Base-by-base conservation (phyloP, 2,113 vertebrate genomes). In the Colaptes auratus region DNA sequence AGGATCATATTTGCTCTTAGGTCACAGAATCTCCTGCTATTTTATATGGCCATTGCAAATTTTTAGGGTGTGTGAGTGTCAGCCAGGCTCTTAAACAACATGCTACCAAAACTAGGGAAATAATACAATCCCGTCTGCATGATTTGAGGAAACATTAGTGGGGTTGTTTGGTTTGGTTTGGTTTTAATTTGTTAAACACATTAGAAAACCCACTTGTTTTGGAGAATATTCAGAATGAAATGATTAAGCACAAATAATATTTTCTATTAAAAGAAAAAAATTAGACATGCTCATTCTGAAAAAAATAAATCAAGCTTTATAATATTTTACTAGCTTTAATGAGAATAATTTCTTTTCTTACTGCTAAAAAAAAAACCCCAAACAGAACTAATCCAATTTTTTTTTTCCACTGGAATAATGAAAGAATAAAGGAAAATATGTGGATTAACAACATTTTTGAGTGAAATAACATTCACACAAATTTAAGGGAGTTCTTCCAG, bases 201-300 rank as follows among this genome's bases (percentile, higher is more conserved):
- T 65, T 59, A 67, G 48, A 64, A 86, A 78, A 84, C 25, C 7
- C 18, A 39, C 28, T 67, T 21, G 13, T 33, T 81, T 72, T 64
- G 12, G 30, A 50, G 18, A 70, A 6, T 35, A 31, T 55, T 52
- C 6, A 3, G 7, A 52, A 33, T 9, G 18, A 82, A 86, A 52
- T 42, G 2, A 70, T 78, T 27, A 67, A 17, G 72, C 36, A 17
- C 3, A 60, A 86, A 59, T 59, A 56, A 6, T 36, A 61, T 81
- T 72, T 79, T 82, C 35, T 56, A 4, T 52, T 72, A 48, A 64
- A 81, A 80, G 80, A 60, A 81, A 80, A 83, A 60, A 66, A n/a
- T 13, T 28, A 39, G 27, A 27, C 0, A 2, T 14, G 3, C 6
- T 31, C 56, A 19, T 70, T 86, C 30, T 48, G 39, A 56, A 88